Percentiles rank a stretch among this genome's conserved stretches.
phyloP scores from a whole-genome alignment of 2,113 vertebrate genomes.

The Mola mola region DNA sequence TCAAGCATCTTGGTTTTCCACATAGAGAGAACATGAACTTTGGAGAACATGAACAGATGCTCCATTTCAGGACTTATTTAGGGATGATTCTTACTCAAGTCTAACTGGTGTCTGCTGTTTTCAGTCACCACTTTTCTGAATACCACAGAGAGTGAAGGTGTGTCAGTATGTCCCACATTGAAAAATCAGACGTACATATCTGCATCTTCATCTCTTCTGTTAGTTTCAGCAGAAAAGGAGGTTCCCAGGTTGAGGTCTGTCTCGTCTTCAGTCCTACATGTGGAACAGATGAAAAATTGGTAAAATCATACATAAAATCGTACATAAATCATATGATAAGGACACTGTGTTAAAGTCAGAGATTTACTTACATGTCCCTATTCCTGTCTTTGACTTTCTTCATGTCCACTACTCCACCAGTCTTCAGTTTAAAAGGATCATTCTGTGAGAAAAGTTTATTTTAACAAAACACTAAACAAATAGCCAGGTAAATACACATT shows the following conservation, averaged over 20 bases:
- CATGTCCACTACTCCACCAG: conserved; percentile 97
- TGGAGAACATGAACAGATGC: too few species aligned
- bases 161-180: neutral
- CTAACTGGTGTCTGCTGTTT: neutral
- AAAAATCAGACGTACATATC: conserved; percentile 88
- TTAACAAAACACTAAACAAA: neutral
- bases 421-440: conserved; percentile 95
- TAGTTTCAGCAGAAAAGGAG: conserved; percentile 97
- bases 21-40: too few species aligned
- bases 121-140: neutral
- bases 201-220: conserved; percentile 95
- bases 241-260: conserved; percentile 94
- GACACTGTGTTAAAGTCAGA: neutral
- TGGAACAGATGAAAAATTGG: neutral
- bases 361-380: conserved; percentile 87
- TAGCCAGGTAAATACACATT: neutral
- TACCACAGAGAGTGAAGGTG: neutral
- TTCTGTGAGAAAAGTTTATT: conserved; percentile 79
- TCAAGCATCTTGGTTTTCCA: neutral
- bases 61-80: too few species aligned
- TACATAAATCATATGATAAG: neutral
- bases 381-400: conserved; percentile 96
- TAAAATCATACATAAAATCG: conserved; percentile 1
- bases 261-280: conserved; percentile 90
- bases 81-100: neutral